phyloP scores from a whole-genome alignment of 2,113 vertebrate genomes.

The Microcebus tavaratra region DNA sequence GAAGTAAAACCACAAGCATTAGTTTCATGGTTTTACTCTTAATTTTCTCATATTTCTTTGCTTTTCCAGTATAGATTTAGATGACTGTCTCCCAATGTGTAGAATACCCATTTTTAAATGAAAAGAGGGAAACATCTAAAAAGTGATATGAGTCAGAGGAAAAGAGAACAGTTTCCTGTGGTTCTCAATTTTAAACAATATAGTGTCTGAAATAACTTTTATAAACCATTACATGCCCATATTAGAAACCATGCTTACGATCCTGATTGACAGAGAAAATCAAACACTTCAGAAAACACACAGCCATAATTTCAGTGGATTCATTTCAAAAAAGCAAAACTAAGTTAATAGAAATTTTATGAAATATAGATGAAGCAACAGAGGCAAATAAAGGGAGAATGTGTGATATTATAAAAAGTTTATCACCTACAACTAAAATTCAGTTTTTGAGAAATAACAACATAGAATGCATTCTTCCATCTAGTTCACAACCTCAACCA shows the following conservation, averaged over 20 bases:
- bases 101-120: conserved; percentile 17
- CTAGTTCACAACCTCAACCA: background rate
- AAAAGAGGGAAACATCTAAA: conserved; percentile 17
- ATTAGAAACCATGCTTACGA: conserved; percentile 49
- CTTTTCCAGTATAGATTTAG: conserved; percentile 41
- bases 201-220: conserved; percentile 52
- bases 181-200: conserved; percentile 67
- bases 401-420: background rate
- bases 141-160: conserved; percentile 26
- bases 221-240: conserved; percentile 39
- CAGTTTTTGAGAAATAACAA: conserved; percentile 9
- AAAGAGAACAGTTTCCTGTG: conserved; percentile 40
- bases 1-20: background rate
- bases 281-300: conserved; percentile 49
- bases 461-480: background rate
- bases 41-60: conserved; percentile 48
- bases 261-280: conserved; percentile 58
- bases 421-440: conserved; percentile 26
- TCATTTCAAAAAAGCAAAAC: conserved; percentile 49
- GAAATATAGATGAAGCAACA: conserved; percentile 51
- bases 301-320: conserved; percentile 52
- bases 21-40: conserved; percentile 46
- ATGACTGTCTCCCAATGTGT: background rate
- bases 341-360: conserved; percentile 58
- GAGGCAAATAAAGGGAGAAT: background rate